Percentiles rank a stretch among this genome's conserved stretches.
phyloP scores from a whole-genome alignment of 2,113 vertebrate genomes.

The Burhinus bistriatus region DNA sequence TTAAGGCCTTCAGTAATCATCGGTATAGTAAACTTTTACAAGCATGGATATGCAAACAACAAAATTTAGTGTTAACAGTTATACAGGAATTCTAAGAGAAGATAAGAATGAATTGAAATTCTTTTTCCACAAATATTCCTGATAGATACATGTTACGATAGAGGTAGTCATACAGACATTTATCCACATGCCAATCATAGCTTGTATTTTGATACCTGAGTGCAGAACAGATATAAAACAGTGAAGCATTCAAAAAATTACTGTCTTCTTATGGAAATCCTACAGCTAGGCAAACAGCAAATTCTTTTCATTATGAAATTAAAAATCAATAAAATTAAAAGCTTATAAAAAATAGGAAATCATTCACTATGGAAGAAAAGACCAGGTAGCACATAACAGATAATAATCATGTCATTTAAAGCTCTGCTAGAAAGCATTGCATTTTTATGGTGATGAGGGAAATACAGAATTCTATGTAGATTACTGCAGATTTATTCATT shows the following conservation, averaged over 20 bases:
- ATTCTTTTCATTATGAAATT: neutral
- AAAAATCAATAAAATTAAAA: constrained; percentile 30
- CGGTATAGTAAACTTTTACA: neutral
- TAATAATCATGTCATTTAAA: neutral
- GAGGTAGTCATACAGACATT: neutral
- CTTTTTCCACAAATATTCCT: neutral
- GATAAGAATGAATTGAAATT: neutral
- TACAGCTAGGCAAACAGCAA: neutral
- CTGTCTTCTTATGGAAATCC: neutral
- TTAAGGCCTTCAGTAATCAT: neutral
- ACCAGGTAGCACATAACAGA: neutral
- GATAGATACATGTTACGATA: no score
- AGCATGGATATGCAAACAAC: neutral
- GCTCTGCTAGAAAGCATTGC: neutral
- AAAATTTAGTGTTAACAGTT: neutral
- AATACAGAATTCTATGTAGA: neutral
- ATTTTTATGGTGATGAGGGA: neutral
- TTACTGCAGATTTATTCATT: neutral
- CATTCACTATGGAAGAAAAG: neutral
- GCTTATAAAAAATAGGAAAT: neutral
- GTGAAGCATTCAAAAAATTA: neutral
- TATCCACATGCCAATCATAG: neutral
- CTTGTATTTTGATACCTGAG: neutral
- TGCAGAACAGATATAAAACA: neutral
- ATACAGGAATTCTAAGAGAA: neutral